Conservation (phyloP, 2,797 vertebrate species). For the Danio jaintianensis region DNA sequence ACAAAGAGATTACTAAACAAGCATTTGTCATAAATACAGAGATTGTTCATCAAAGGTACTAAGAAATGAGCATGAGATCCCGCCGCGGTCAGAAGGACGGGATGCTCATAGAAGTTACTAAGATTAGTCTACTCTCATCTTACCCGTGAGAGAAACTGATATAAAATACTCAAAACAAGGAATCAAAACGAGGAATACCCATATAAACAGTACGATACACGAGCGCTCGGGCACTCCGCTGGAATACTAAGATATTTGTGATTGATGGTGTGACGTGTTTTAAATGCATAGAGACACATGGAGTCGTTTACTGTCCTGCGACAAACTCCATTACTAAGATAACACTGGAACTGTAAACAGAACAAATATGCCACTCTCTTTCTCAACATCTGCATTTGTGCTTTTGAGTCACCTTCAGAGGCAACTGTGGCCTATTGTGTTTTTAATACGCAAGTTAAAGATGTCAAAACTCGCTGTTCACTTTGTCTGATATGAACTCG, state of each 20-base stretch:
- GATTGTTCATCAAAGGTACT: slow-evolving; percentile 37
- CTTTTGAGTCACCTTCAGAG: slow-evolving; percentile 57
- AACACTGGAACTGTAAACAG: slow-evolving; percentile 65
- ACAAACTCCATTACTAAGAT: slow-evolving; percentile 68
- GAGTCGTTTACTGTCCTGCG: slow-evolving; percentile 26
- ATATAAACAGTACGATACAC: slow-evolving; percentile 10
- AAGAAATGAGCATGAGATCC: slow-evolving; percentile 34
- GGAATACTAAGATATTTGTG: slow-evolving; percentile 14
- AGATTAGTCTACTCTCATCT: slow-evolving; percentile 27
- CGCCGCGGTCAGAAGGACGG: slow-evolving; percentile 14
- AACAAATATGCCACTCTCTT: slow-evolving; percentile 56
- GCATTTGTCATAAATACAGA: slow-evolving; percentile 47
- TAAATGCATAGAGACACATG: slow-evolving; percentile 57
- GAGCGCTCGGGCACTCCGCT: not conserved
- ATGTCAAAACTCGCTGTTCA: not conserved
- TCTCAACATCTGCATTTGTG: slow-evolving; percentile 66
- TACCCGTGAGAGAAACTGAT: slow-evolving; percentile 20
- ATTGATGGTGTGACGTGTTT: slow-evolving; percentile 25
- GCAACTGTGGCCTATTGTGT: not conserved
- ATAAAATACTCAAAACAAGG: slow-evolving; percentile 28
- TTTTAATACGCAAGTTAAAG: not conserved
- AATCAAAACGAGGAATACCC: slow-evolving; percentile 12
- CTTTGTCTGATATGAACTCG: slow-evolving; percentile 5
- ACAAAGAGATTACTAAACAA: slow-evolving; percentile 41
- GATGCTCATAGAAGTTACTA: slow-evolving; percentile 49